Evolutionary conservation across 2,797 vertebrate genomes (phyloP), one percentile per base, ranked within the genome.

Genomic region (Vipera ursinii): DNA sequence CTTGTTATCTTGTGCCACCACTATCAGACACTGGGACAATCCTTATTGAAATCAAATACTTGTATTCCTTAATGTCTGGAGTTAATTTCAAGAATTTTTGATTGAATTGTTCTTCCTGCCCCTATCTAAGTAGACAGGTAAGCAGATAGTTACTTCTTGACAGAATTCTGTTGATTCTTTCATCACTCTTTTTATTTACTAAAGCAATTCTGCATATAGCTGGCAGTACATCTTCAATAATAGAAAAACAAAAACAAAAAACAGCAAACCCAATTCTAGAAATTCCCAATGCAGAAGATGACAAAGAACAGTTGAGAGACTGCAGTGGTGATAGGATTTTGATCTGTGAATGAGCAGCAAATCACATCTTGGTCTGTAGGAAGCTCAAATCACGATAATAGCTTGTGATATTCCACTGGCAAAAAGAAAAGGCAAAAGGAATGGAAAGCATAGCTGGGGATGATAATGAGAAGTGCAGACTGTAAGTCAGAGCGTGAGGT

Each of bases 381-480:
- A 94, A 95, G 59, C n/a, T 93, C 78, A 4, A 55, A 4, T 91
- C 94, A 86, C 85, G 0, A 0, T 24, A 0, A 10, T 57, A 92
- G 92, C 91, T 87, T 95, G 87, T 93, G 89, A 94, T 93, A 94
- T 91, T 94, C 28, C 78, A 93, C 93, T 91, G 93, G 92, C 89
- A 86, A 32, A 7, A 96, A 94, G 92, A 95, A 94, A 93, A 92
- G 57, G 7, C 4, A 24, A 88, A n/a, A 87, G 38, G 69, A 93
- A 90, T 85, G 92, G 32, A 94, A 94, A 92, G 91, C 89, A 93
- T 94, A 93, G 96, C 89, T 93, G 56, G 91, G 17, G 61, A 93
- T 90, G 94, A 94, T 92, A 94, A 96, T 88, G 94, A 95, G 93
- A 93, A 94, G 89, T 91, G 17, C 89, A 87, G 65, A 85, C 94